Evolutionary conservation across 1,140 invertebrate genomes (phyloP), one percentile per base, ranked within the genome.

Genomic region (Meloidogyne floridensis): DNA sequence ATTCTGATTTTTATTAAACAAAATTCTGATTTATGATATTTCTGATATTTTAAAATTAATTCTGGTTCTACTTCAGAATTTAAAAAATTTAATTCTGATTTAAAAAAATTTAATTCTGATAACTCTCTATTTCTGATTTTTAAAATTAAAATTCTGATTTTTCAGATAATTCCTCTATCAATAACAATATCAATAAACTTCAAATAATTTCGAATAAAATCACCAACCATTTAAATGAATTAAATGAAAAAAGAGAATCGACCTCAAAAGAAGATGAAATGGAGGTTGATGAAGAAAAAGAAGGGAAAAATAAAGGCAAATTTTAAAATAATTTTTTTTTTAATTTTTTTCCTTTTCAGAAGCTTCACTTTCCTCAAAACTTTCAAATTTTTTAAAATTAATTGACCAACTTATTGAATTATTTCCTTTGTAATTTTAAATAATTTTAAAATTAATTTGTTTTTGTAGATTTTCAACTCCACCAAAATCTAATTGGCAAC

Each of bases 401-500:
- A 3, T 65, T n/a, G n/a, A 65, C n/a, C 15, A 65, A 65, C 15
- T 65, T 6, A 65, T 65, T 65, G n/a, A 65, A n/a, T n/a, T 65
- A 65, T 65, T 65, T 65, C 59, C 59, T 65, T 65, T 6, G 59
- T 65, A 65, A 54, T 7, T 73, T 73, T 32, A 73, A 42, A 18
- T 73, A 15, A 18, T 73, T 73, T 73, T 8, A 15, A 7, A n/a
- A 15, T 73, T 9, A 72, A 13, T 73, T 42, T 20, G n/a, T 18
- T 8, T 32, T 73, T 15, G 6, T 43, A 20, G 59, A 65, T 65
- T 65, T 65, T 65, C n/a, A 56, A 51, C 6, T 20, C 80, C 80
- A 10, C 80, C 80, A 10, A 54, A 75, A 80, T 42, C 53, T 13
- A 47, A 80, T 9, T 82, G 81, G 81, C n/a, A 75, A 4, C 13